phyloP scores from a whole-genome alignment of 2,888 invertebrate genomes.

The Sarcophaga rosellei region DNA sequence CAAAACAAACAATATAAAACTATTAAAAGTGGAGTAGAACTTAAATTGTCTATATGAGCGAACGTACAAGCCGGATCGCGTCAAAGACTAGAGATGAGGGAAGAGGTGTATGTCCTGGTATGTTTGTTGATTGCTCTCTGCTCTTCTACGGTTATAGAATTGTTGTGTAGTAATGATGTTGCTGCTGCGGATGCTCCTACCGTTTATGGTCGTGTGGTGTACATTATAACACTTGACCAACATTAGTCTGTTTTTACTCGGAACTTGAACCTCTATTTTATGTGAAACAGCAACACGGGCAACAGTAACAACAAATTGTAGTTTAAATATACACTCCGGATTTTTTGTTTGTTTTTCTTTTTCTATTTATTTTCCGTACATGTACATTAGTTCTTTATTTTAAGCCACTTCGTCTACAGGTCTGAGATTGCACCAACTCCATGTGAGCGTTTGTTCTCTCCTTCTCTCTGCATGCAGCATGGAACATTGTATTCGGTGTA shows the following conservation, averaged over 20 bases:
- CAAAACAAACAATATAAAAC: constrained; percentile 23
- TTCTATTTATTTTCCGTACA: too few relatives aligned
- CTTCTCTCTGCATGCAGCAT: neutral
- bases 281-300: constrained; percentile 36
- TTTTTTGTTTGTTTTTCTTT: neutral
- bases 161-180: too few relatives aligned
- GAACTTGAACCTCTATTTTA: constrained; percentile 41
- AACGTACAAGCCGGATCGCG: accelerated
- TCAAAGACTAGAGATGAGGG: too few relatives aligned
- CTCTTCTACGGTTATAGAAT: neutral
- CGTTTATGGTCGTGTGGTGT: too few relatives aligned
- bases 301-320: constrained; percentile 44
- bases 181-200: too few relatives aligned
- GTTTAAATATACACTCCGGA: constrained; percentile 53
- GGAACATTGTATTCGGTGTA: neutral
- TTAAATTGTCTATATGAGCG: too few relatives aligned
- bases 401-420: too few relatives aligned
- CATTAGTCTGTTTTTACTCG: constrained; percentile 27
- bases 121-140: too few relatives aligned
- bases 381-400: too few relatives aligned
- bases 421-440: too few relatives aligned
- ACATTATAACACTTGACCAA: constrained; percentile 63
- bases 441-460: neutral
- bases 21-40: too few relatives aligned
- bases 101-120: too few relatives aligned